Evolutionary conservation across 2,888 invertebrate genomes (phyloP), one percentile per base, ranked within the genome.

Genomic region (Ochropleura leucogaster): DNA sequence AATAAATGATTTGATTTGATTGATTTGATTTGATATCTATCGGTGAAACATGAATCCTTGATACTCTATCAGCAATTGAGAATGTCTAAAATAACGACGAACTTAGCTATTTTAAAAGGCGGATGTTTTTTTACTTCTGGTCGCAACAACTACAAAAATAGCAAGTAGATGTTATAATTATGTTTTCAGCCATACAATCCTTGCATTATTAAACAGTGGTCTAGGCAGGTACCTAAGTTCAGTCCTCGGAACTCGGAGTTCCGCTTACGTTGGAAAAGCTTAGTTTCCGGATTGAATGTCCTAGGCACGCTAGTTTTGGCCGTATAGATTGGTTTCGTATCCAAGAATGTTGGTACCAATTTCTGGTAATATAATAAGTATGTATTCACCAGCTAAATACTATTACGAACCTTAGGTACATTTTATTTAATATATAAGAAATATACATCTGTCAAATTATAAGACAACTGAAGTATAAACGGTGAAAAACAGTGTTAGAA

Each of bases 21-120:
- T n/a, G n/a, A n/a, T n/a, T n/a, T n/a, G n/a, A n/a, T n/a, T n/a
- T n/a, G n/a, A n/a, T n/a, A 59, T 53, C 12, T 55, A 81, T 81
- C 46, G 55, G 47, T 55, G 57, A 46, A 63, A 81, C 69, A 76
- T 76, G 65, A 75, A 79, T 79, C 62, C 7, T 69, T 81, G 59
- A 81, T 62, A 57, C 12, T 30, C 46, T 75, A 66, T 79, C 75
- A 75, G 62, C 68, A 69, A 79, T 79, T 75, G 57, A 66, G 62
- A 66, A 62, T 82, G 40, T n/a, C 65, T 49, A n/a, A 30, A 30
- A 20, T 44, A 30, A 68, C 53, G 47, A 30, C 55, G 14, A 60
- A 30, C 20, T 46, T 73, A 47, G 3, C n/a, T 73, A 40, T 49
- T 14, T 47, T 74, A 49, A 30, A 69, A 60, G n/a, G 49, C 55